Evolutionary conservation across 2,888 invertebrate species (phyloP).

Genomic region (Orthonychiurus folsomi): DNA sequence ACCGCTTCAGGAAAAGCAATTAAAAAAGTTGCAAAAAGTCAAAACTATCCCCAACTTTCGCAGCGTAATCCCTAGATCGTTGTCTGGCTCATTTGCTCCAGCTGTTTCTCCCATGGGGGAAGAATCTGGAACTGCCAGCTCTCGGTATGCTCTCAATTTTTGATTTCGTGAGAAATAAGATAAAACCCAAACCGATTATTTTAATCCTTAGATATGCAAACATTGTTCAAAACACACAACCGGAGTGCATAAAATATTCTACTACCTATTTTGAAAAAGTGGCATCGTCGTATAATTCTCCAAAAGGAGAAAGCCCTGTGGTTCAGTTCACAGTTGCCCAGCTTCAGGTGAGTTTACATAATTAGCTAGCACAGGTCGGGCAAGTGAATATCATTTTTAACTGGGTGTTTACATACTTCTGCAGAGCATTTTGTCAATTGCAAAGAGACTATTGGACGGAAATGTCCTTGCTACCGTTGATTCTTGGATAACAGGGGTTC

Average conservation of each 20-base stretch:
- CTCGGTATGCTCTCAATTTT: neutral
- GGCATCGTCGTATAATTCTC: conserved; percentile 36
- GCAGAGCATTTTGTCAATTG: conserved; percentile 32
- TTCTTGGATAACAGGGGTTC: conserved; percentile 32
- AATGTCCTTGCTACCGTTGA: conserved; percentile 29
- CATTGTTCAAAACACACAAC: neutral
- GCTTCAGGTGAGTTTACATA: conserved; percentile 46
- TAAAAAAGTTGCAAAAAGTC: conserved; percentile 22
- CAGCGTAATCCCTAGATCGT: conserved; percentile 81
- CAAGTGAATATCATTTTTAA: too few relatives aligned
- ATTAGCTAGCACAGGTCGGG: neutral
- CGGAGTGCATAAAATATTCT: conserved; percentile 34
- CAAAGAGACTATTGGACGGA: conserved; percentile 31
- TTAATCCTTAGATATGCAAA: neutral
- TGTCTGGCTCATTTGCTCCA: conserved; percentile 51
- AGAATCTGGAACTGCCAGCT: neutral
- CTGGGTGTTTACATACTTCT: too few relatives aligned
- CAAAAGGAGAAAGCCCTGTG: conserved; percentile 41
- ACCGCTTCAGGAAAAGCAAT: conserved; percentile 42
- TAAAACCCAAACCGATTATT: conserved; percentile 6
- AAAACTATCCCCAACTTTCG: conserved; percentile 46
- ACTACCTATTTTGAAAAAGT: conserved; percentile 37
- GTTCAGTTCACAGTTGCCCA: conserved; percentile 67
- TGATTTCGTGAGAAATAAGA: neutral
- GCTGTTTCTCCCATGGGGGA: conserved; percentile 12